Percentiles rank a stretch among this genome's conserved stretches.
Evolutionary conservation across 2,113 vertebrate species (phyloP).

Genomic region (Erythrolamprus reginae): DNA sequence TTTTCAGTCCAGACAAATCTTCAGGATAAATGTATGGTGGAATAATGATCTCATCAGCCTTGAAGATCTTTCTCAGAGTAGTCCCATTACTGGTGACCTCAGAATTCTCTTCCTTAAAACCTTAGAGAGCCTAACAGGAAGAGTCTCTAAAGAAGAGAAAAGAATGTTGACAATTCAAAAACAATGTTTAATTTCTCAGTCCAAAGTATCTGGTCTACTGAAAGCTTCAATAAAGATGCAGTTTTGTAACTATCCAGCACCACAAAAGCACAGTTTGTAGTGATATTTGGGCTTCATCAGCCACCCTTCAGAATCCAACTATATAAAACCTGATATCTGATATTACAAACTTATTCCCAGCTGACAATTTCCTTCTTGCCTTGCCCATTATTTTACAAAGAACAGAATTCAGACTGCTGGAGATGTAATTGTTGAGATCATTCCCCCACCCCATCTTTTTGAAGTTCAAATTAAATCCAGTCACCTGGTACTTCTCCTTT

Average conservation of each 20-base stretch:
- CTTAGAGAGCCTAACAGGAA: neutral
- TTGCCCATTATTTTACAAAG: neutral
- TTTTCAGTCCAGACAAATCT: neutral
- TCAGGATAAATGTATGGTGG: neutral
- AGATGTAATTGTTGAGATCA: neutral
- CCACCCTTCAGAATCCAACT: neutral
- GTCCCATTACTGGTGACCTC: neutral
- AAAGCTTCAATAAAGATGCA: neutral
- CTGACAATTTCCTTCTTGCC: neutral
- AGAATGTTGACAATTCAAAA: neutral
- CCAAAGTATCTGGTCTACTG: neutral
- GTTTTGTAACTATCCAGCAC: neutral
- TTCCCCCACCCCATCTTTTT: neutral
- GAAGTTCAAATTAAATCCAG: neutral
- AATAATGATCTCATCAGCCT: neutral
- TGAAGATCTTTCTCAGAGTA: neutral
- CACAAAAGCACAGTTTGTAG: neutral
- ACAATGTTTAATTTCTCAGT: neutral
- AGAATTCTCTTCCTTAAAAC: neutral
- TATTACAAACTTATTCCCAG: neutral
- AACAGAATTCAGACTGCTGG: neutral
- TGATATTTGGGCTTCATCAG: neutral
- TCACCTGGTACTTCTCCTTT: conserved; percentile 2
- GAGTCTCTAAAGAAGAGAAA: neutral
- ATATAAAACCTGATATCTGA: neutral